These are phyloP conservation scores for Drosophila anceps DNA, from an alignment of 2,888 invertebrate species.

Conservation along the genomic window DNA sequence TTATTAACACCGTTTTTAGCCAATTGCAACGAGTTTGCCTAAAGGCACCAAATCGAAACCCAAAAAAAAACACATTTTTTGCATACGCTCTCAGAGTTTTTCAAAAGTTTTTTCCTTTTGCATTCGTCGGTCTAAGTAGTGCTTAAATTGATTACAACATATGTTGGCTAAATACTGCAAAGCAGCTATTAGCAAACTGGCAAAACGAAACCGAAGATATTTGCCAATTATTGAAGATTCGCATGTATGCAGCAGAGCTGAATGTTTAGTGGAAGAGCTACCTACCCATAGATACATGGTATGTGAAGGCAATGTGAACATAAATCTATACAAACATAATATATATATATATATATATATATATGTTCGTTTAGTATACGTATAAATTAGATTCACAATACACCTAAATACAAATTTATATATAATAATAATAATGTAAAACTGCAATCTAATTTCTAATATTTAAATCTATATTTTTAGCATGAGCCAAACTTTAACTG, in stretches of 20 bases:
- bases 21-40: slow-evolving; percentile 51
- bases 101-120: slow-evolving; percentile 9
- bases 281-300: background rate
- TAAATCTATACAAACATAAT: background rate
- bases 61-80: slow-evolving; percentile 21
- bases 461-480: background rate
- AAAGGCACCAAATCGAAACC: slow-evolving; percentile 37
- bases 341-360: background rate
- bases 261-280: too few species aligned
- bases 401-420: too few species aligned
- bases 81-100: slow-evolving; percentile 33
- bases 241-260: background rate
- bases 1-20: slow-evolving; percentile 61
- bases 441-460: too few species aligned
- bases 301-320: background rate
- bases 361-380: too few species aligned
- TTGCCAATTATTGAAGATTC: slow-evolving; percentile 11
- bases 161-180: slow-evolving; percentile 12
- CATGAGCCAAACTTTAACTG: background rate
- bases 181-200: slow-evolving; percentile 12
- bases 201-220: slow-evolving; percentile 1
- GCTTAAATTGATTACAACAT: slow-evolving; percentile 36
- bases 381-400: too few species aligned
- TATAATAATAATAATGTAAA: too few species aligned
- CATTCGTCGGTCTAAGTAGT: slow-evolving; percentile 7